Conservation (phyloP, 2,113 vertebrate genomes). For the Rhagologus leucostigma region DNA sequence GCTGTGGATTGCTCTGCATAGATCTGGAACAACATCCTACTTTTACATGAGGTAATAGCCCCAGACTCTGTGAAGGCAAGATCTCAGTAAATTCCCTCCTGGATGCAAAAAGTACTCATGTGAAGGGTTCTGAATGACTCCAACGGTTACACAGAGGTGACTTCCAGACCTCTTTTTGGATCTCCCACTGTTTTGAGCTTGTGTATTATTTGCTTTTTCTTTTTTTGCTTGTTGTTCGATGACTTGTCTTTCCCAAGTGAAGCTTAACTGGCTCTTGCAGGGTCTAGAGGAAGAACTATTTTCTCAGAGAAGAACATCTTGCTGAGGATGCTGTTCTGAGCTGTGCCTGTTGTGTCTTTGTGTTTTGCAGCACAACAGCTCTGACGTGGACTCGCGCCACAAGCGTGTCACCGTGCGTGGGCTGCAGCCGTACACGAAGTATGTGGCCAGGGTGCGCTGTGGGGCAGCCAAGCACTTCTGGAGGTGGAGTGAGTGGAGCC, state of each 20-base stretch:
- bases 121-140: background rate
- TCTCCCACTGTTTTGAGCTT: background rate
- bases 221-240: background rate
- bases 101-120: background rate
- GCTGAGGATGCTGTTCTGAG: background rate
- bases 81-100: background rate
- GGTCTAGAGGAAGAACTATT: background rate
- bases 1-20: background rate
- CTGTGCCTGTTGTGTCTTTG: background rate
- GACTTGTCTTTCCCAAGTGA: background rate
- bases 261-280: background rate
- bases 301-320: background rate
- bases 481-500: slow-evolving; percentile 72
- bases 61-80: background rate
- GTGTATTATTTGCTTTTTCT: background rate
- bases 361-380: slow-evolving; percentile 52
- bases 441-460: slow-evolving; percentile 52
- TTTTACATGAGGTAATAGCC: background rate
- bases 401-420: background rate
- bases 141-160: background rate
- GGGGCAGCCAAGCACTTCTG: slow-evolving; percentile 53
- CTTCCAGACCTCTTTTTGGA: background rate
- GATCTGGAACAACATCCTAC: background rate
- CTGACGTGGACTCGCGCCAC: background rate
- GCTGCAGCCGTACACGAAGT: slow-evolving; percentile 34